These are phyloP conservation scores for Dryococelus australis DNA, from an alignment of 2,888 invertebrate species.

Conservation along the genomic window DNA sequence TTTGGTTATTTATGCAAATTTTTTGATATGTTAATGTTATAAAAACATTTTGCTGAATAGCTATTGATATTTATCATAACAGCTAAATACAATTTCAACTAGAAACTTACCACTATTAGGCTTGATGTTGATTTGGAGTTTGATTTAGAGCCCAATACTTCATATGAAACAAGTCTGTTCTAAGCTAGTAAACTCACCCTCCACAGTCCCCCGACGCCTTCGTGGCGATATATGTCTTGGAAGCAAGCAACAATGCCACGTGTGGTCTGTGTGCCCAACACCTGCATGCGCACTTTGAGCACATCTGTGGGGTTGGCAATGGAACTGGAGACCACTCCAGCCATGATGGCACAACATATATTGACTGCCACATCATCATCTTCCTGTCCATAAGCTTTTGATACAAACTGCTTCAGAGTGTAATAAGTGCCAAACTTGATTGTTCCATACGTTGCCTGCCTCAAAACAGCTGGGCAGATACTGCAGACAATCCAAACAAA, in stretches of 20 bases:
- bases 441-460: conserved; percentile 95
- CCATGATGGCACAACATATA: conserved; percentile 82
- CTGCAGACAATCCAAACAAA: conserved; percentile 61
- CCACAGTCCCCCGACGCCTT: conserved; percentile 89
- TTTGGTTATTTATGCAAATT: too few relatives aligned
- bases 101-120: too few relatives aligned
- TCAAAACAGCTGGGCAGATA: conserved; percentile 89
- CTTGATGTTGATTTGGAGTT: too few relatives aligned
- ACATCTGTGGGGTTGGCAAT: conserved; percentile 97
- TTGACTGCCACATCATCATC: conserved; percentile 69
- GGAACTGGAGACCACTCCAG: conserved; percentile 91
- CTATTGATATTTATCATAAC: too few relatives aligned
- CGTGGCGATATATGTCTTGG: conserved; percentile 79
- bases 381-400: conserved; percentile 63
- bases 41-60: too few relatives aligned
- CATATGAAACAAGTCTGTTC: too few relatives aligned
- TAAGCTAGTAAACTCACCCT: conserved; percentile 62
- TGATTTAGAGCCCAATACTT: too few relatives aligned
- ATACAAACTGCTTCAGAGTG: conserved; percentile 77
- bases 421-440: conserved; percentile 97
- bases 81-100: too few relatives aligned
- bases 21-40: too few relatives aligned
- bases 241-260: conserved; percentile 77
- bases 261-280: conserved; percentile 60
- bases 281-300: conserved; percentile 95